A percentile compares a stretch with the other conserved stretches of the same genome.
Conservation (phyloP, 2,113 vertebrate species). For the Proteles cristata region DNA sequence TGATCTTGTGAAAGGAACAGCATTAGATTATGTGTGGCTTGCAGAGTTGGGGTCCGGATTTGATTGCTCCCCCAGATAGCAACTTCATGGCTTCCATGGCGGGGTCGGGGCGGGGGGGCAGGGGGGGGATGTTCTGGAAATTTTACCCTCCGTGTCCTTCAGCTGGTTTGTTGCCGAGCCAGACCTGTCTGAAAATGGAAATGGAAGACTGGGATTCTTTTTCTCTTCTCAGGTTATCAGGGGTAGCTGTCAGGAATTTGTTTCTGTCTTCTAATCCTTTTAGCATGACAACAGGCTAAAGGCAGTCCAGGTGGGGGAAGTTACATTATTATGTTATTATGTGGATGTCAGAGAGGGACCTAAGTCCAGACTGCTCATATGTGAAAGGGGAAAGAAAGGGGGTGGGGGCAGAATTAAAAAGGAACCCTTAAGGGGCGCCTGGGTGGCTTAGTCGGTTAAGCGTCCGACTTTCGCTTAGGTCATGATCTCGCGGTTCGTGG, state of each 20-base stretch:
- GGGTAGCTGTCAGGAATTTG: constrained; percentile 50
- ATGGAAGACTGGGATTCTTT: neutral
- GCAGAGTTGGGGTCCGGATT: neutral
- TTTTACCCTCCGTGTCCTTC: constrained; percentile 10
- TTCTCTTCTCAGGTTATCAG: neutral
- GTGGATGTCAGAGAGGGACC: neutral
- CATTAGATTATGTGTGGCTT: neutral
- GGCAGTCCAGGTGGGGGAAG: neutral
- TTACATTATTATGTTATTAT: neutral
- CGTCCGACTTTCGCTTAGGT: no score
- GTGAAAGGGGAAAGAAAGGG: neutral
- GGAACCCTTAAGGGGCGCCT: neutral
- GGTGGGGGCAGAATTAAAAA: neutral
- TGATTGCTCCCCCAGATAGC: neutral
- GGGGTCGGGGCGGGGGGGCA: neutral
- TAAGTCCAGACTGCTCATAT: neutral
- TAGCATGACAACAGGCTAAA: neutral
- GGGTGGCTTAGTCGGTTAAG: no score
- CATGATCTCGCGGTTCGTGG: no score
- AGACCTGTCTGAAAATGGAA: constrained; percentile 55
- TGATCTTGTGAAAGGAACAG: neutral
- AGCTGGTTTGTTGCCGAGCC: neutral
- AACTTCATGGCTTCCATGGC: neutral
- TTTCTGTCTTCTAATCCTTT: constrained; percentile 2
- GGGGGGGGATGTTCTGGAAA: neutral